These are phyloP conservation scores for Gnatocerus cornutus DNA, from an alignment of 2,888 invertebrate species.

Conservation along the genomic window DNA sequence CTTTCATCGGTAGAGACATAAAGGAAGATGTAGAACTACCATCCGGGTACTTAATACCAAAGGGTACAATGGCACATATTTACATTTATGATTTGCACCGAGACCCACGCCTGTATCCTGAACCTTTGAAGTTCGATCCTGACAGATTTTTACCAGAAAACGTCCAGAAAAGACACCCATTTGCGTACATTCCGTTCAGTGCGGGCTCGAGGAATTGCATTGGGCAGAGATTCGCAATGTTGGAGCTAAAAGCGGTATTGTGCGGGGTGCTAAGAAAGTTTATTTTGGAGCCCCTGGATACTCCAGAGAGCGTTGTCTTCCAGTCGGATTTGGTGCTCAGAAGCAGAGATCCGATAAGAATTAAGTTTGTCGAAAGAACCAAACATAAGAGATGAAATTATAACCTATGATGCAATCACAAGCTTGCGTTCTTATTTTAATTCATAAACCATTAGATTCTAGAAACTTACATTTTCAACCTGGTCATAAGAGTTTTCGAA, in stretches of 20 bases:
- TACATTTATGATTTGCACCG: slow-evolving; percentile 69
- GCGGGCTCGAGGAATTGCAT: slow-evolving; percentile 69
- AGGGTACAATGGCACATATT: slow-evolving; percentile 48
- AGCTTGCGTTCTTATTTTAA: too few species aligned
- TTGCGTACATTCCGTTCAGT: slow-evolving; percentile 68
- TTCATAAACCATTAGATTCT: too few species aligned
- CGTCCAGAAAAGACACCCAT: slow-evolving; percentile 65
- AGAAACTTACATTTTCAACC: too few species aligned
- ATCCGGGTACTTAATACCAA: slow-evolving; percentile 47
- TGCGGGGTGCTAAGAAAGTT: slow-evolving; percentile 74
- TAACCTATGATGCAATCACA: too few species aligned
- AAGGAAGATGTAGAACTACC: slow-evolving; percentile 29
- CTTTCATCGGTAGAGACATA: slow-evolving; percentile 41
- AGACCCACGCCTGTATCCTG: slow-evolving; percentile 69
- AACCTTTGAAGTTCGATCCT: slow-evolving; percentile 70
- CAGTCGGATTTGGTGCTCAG: slow-evolving; percentile 72
- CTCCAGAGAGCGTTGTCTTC: slow-evolving; percentile 68
- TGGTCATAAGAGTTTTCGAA: too few species aligned
- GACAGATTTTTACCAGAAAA: slow-evolving; percentile 68
- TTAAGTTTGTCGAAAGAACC: slow-evolving; percentile 60
- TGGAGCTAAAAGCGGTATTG: slow-evolving; percentile 76
- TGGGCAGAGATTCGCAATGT: slow-evolving; percentile 78
- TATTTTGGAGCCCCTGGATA: slow-evolving; percentile 71
- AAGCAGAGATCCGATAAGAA: slow-evolving; percentile 68
- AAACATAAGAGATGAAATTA: too few species aligned